Evolutionary conservation across 2,113 vertebrate genomes (phyloP).

Genomic region (Pygoscelis adeliae): DNA sequence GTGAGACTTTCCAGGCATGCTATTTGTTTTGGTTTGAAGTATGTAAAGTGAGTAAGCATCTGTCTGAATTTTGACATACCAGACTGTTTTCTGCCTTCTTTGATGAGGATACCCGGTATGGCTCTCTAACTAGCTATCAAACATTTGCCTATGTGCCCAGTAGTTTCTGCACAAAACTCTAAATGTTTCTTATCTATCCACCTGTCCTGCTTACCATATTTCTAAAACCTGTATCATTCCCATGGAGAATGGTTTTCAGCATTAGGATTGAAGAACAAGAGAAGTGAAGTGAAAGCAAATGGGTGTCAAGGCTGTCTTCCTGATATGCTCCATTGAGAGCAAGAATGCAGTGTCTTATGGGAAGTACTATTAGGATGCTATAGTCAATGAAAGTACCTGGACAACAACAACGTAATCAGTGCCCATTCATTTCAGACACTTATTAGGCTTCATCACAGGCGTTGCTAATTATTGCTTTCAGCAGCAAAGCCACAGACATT

Average conservation of each 20-base stretch:
- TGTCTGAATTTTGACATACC: background rate
- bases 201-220: background rate
- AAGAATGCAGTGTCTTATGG: background rate
- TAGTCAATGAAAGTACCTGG: background rate
- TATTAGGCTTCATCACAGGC: background rate
- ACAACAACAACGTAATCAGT: background rate
- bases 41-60: background rate
- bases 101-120: background rate
- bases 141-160: background rate
- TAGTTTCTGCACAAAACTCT: background rate
- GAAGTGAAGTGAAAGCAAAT: background rate
- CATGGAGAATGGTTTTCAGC: background rate
- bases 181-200: background rate
- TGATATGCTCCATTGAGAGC: background rate
- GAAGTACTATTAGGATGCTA: background rate
- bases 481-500: background rate
- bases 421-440: background rate
- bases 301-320: background rate
- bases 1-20: background rate
- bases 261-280: background rate
- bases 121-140: background rate
- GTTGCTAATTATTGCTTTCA: background rate
- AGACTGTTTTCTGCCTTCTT: background rate
- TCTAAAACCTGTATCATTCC: background rate
- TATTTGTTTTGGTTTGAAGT: background rate